phyloP scores from a whole-genome alignment of 2,113 vertebrate species.

The Bufo bufo region DNA sequence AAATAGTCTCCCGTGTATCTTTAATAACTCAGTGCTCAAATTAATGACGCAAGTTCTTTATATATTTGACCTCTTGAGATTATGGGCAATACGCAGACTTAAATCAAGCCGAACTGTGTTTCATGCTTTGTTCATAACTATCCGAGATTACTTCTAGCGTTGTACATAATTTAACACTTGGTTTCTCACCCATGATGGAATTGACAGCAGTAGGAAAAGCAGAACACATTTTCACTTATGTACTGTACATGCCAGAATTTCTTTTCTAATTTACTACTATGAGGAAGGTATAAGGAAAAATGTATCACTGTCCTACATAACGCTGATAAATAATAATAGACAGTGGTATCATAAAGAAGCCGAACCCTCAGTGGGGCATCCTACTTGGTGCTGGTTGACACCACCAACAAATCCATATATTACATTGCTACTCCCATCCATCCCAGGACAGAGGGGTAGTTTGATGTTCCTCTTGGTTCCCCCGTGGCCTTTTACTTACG shows the following conservation, averaged over 20 bases:
- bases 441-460: too few species aligned
- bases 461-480: too few species aligned
- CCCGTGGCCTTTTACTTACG: too few species aligned
- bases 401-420: background rate
- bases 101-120: conserved; percentile 38
- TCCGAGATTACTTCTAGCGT: conserved; percentile 14
- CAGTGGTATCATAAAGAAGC: background rate
- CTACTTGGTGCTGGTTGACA: too few species aligned
- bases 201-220: conserved; percentile 1
- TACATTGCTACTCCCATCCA: background rate
- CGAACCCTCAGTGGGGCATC: background rate
- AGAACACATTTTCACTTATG: background rate
- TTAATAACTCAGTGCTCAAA: conserved; percentile 17
- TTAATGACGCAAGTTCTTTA: conserved; percentile 45
- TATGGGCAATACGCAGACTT: conserved; percentile 30
- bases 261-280: background rate
- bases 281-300: background rate
- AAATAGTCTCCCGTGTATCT: conserved; percentile 42
- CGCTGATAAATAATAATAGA: too few species aligned
- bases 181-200: background rate
- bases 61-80: conserved; percentile 39
- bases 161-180: conserved; percentile 39
- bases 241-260: background rate
- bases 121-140: conserved; percentile 46
- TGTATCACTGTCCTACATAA: background rate